These are phyloP conservation scores for Endomychus coccineus DNA, from an alignment of 2,888 invertebrate genomes.

Conservation along the genomic window DNA sequence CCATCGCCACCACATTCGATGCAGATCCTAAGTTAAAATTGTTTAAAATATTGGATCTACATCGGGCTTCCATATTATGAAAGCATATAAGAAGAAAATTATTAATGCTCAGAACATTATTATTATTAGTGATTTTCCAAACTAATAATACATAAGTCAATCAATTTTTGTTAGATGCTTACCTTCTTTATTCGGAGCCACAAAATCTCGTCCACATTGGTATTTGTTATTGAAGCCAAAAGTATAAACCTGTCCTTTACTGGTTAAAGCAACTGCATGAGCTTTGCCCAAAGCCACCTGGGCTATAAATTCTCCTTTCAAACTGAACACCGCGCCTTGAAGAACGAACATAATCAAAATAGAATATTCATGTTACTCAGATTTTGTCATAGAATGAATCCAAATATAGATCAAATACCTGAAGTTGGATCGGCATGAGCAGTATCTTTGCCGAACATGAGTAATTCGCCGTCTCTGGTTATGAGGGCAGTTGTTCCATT, in stretches of 20 bases:
- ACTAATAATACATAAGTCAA: no score
- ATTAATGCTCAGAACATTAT: no score
- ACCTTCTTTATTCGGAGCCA: constrained; percentile 54
- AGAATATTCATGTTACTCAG: no score
- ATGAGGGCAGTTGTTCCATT: constrained; percentile 92
- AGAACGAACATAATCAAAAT: constrained; percentile 10
- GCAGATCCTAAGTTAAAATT: constrained; percentile 6
- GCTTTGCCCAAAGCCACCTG: constrained; percentile 90
- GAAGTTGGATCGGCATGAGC: constrained; percentile 68
- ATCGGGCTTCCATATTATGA: no score
- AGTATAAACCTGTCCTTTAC: constrained; percentile 84
- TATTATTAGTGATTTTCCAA: no score
- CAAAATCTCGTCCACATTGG: constrained; percentile 87
- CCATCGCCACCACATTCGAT: constrained; percentile 47
- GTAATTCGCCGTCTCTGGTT: constrained; percentile 79
- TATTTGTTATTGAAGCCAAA: constrained; percentile 98
- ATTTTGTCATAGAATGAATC: no score
- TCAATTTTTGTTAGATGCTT: no score
- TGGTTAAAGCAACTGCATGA: constrained; percentile 83
- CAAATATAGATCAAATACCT: constrained; percentile 35
- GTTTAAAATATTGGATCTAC: no score
- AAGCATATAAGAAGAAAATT: no score
- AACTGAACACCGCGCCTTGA: constrained; percentile 36
- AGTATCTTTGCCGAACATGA: constrained; percentile 93
- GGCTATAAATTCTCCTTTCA: constrained; percentile 42